Percentiles rank a stretch among this genome's conserved stretches.
Conservation (phyloP, 1,140 invertebrate species). For the Varroa destructor region DNA sequence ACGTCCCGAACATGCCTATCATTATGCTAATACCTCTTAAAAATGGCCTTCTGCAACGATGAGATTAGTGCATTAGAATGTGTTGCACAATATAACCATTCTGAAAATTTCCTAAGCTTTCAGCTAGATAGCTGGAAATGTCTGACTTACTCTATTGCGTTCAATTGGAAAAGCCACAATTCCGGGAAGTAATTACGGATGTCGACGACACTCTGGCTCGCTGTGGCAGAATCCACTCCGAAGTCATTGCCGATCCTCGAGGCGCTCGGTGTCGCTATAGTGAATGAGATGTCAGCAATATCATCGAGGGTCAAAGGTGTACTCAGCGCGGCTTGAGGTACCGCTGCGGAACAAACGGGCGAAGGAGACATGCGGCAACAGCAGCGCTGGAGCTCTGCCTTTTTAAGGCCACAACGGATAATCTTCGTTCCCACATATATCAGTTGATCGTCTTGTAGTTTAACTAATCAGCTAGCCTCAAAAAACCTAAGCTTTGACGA, state of each 20-base stretch:
- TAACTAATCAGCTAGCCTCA: too few species aligned
- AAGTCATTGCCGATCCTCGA: conserved; percentile 29
- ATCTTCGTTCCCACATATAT: conserved; percentile 42
- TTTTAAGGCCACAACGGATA: conserved; percentile 39
- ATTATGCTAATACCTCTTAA: too few species aligned
- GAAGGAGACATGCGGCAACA: too few species aligned
- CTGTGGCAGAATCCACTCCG: conserved; percentile 29
- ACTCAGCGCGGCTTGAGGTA: background rate
- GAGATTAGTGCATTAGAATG: too few species aligned
- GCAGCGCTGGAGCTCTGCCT: background rate
- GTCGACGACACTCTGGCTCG: conserved; percentile 32
- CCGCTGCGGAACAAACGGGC: conserved; percentile 3
- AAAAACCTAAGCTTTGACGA: too few species aligned
- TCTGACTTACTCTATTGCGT: conserved; percentile 43
- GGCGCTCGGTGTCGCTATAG: conserved; percentile 30
- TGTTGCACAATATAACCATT: too few species aligned
- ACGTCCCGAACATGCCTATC: too few species aligned
- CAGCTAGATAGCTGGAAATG: too few species aligned
- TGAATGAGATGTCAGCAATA: conserved; percentile 29
- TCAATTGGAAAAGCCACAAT: conserved; percentile 54
- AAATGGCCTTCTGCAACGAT: too few species aligned
- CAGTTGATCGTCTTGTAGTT: too few species aligned
- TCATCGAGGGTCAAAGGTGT: background rate
- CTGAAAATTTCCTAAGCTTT: too few species aligned
- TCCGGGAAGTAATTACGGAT: conserved; percentile 52